These are phyloP conservation scores for Keiferia lycopersicella DNA, from an alignment of 2,888 invertebrate genomes.

Conservation along the genomic window DNA sequence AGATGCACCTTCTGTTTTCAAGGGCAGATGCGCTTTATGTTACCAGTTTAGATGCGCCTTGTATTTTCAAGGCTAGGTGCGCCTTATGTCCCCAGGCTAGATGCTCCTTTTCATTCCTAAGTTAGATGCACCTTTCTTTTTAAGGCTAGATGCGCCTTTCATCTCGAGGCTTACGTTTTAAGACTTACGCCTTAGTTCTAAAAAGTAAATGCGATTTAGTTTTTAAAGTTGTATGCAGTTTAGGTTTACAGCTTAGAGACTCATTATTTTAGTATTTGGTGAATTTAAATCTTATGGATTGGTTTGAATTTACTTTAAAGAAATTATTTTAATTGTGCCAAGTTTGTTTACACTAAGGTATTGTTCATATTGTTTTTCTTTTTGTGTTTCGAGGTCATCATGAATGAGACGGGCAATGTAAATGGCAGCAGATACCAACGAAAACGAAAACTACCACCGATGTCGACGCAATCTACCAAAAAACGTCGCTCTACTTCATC, in stretches of 20 bases:
- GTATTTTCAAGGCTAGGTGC: not conserved
- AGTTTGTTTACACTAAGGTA: not conserved
- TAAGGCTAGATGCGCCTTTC: not conserved
- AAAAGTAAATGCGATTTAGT: too few relatives aligned
- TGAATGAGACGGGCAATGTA: too few relatives aligned
- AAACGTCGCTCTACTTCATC: not conserved
- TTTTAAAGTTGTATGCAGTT: too few relatives aligned
- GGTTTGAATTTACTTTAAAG: too few relatives aligned
- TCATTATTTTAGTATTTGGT: too few relatives aligned
- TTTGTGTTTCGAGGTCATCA: not conserved
- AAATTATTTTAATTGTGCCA: too few relatives aligned
- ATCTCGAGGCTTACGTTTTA: too few relatives aligned
- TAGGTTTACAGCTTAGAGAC: too few relatives aligned
- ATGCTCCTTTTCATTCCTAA: not conserved
- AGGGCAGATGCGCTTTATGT: too few relatives aligned
- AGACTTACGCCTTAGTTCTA: too few relatives aligned
- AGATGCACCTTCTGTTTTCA: too few relatives aligned
- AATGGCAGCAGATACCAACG: not conserved
- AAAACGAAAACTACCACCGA: not conserved
- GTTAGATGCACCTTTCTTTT: not conserved
- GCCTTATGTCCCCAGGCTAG: not conserved
- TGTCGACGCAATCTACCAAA: not conserved
- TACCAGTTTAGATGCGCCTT: not conserved
- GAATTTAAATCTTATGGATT: too few relatives aligned
- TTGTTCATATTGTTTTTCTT: not conserved